Conservation (phyloP, 2,888 invertebrate species). For the Melinopterus prodromus region DNA sequence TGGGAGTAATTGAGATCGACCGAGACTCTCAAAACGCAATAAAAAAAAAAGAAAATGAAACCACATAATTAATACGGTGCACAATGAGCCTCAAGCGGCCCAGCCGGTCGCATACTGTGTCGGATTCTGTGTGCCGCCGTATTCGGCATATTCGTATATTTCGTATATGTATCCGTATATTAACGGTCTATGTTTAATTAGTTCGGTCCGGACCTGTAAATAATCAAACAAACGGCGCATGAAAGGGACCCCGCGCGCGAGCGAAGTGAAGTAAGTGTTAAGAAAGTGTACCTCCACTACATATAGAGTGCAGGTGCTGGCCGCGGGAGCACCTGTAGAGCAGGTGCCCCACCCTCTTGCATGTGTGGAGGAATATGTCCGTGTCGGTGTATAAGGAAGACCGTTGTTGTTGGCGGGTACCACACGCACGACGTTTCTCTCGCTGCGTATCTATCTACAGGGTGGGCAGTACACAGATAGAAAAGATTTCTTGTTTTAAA, state of each 20-base stretch:
- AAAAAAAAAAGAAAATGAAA: neutral
- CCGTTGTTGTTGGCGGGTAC: conserved; percentile 19
- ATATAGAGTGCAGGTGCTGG: conserved; percentile 47
- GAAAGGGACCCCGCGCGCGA: conserved; percentile 30
- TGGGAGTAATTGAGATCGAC: neutral
- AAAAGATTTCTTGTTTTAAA: no score
- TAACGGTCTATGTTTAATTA: conserved; percentile 27
- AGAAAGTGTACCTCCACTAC: conserved; percentile 52
- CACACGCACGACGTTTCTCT: neutral
- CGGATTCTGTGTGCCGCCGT: neutral
- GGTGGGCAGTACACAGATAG: neutral
- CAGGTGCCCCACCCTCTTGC: conserved; percentile 47
- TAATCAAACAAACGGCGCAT: conserved; percentile 23
- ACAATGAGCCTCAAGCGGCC: neutral
- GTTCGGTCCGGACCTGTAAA: conserved; percentile 18
- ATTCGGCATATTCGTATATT: neutral
- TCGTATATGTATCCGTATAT: neutral
- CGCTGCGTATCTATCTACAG: neutral
- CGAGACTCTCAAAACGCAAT: neutral
- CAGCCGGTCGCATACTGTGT: neutral
- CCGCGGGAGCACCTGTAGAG: conserved; percentile 43
- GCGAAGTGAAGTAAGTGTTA: conserved; percentile 45
- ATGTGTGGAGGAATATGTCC: conserved; percentile 17
- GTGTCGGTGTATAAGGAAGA: conserved; percentile 21
- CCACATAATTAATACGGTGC: neutral